Conservation (phyloP, 2,888 invertebrate species). For the Myopa tessellatipennis region DNA sequence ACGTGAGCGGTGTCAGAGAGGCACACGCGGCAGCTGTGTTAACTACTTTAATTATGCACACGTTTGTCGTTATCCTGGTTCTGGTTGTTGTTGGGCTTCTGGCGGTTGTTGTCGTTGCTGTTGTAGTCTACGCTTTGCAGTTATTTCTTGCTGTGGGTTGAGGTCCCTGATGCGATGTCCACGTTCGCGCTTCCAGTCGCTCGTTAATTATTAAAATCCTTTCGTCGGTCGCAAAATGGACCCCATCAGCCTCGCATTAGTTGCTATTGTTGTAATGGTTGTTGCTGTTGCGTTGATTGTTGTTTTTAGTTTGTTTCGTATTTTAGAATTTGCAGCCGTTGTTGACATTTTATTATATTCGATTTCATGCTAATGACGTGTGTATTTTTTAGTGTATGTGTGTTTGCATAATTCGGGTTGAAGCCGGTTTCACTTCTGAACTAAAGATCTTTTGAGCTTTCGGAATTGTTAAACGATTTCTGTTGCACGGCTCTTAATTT, state of each 20-base stretch:
- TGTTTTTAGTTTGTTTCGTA: constrained; percentile 35
- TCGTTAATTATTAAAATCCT: constrained; percentile 46
- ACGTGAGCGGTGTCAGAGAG: too few relatives aligned
- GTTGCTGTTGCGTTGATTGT: constrained; percentile 21
- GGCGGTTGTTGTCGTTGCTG: constrained; percentile 2
- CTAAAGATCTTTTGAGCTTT: neutral
- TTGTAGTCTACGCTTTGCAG: neutral
- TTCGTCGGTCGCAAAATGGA: constrained; percentile 22
- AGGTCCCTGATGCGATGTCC: neutral
- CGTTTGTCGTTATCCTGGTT: constrained; percentile 14
- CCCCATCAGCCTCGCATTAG: neutral
- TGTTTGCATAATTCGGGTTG: neutral
- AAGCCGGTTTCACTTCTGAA: too few relatives aligned
- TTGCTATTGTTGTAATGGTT: constrained; percentile 24
- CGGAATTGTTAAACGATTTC: neutral
- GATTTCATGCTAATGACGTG: neutral
- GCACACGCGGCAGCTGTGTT: neutral
- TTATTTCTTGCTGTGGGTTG: neutral
- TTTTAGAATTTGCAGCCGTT: constrained; percentile 42
- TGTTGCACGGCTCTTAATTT: neutral
- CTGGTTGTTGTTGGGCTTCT: neutral
- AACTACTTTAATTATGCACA: constrained; percentile 31
- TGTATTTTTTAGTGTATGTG: neutral
- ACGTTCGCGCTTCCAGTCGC: constrained; percentile 16
- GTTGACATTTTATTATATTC: constrained; percentile 38